Evolutionary conservation across 2,888 invertebrate species (phyloP), one percentile per base, ranked within the genome.

Genomic region (Adelognathus sp.): DNA sequence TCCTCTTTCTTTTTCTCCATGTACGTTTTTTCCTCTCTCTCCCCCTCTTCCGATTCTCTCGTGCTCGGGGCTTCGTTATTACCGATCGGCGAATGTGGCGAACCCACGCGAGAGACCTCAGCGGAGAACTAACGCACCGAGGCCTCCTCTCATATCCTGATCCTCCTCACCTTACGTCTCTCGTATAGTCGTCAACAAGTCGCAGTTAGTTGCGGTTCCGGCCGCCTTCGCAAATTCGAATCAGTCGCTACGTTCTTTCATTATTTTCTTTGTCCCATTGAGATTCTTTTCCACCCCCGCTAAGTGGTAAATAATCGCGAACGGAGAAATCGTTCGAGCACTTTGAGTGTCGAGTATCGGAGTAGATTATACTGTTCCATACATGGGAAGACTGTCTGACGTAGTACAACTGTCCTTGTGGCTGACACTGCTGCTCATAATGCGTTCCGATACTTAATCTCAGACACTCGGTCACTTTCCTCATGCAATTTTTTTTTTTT

Each of bases 221-320:
- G 76, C 60, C 76, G 76, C 76, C 76, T 54, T 61, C 76, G 76
- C 76, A 72, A 76, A 76, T 71, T 18, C 76, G 66, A 67, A 72
- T 72, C 76, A 72, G 71, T 72, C 71, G 66, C 66, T 72, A 6
- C 41, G 76, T 27, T 41, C 41, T 50, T 66, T 64, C 66, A n/a
- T n/a, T n/a, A n/a, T n/a, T 50, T 36, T 27, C 60, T 50, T 66
- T 64, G 29, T 56, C 31, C 24, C 58, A 21, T 66, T 21, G 18
- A n/a, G 29, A 73, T 69, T 78, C 27, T 63, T 52, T 69, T 73
- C 44, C 77, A 75, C 80, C 77, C 77, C 77, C 77, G 77, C 77
- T 71, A 75, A 75, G 80, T 77, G 67, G 74, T 39, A 56, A 75
- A 74, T 77, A 75, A 80, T 74, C 63, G 50, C 56, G 50, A 39